Percentiles rank a stretch among this genome's conserved stretches.
phyloP scores from a whole-genome alignment of 2,113 vertebrate genomes.

The Oreocharis arfaki region DNA sequence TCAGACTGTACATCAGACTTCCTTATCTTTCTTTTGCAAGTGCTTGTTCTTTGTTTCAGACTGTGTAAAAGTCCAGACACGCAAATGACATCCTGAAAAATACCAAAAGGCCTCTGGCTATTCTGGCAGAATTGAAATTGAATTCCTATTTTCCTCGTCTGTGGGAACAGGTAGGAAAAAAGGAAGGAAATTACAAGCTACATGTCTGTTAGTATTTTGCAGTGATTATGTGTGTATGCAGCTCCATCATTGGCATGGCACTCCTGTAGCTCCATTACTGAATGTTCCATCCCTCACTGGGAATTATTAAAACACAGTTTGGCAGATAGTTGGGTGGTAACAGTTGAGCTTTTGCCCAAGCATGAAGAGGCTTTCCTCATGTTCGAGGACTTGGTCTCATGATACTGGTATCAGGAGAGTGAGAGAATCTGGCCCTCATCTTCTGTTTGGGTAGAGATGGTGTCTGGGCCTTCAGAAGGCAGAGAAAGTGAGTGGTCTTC shows the following conservation, averaged over 20 bases:
- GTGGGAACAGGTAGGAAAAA: background rate
- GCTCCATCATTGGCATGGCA: background rate
- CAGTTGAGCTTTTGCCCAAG: background rate
- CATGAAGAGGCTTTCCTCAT: background rate
- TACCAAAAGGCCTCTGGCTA: background rate
- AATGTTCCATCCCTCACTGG: background rate
- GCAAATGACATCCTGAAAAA: background rate
- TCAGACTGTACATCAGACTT: background rate
- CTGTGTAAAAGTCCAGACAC: background rate
- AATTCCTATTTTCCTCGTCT: background rate
- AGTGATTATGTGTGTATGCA: background rate
- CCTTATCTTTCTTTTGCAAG: background rate
- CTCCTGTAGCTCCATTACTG: background rate
- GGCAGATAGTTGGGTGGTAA: background rate
- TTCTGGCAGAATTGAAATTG: background rate
- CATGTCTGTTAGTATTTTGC: background rate
- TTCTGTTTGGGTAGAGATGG: background rate
- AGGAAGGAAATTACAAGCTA: background rate
- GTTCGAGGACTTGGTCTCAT: background rate
- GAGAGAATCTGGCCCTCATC: background rate
- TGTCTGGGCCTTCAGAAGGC: background rate
- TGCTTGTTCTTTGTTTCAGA: background rate
- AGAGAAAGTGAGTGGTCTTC: background rate
- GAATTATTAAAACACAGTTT: background rate
- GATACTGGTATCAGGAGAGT: background rate